Base-by-base conservation (phyloP, 2,113 vertebrate genomes). In the Dromas ardeola region DNA sequence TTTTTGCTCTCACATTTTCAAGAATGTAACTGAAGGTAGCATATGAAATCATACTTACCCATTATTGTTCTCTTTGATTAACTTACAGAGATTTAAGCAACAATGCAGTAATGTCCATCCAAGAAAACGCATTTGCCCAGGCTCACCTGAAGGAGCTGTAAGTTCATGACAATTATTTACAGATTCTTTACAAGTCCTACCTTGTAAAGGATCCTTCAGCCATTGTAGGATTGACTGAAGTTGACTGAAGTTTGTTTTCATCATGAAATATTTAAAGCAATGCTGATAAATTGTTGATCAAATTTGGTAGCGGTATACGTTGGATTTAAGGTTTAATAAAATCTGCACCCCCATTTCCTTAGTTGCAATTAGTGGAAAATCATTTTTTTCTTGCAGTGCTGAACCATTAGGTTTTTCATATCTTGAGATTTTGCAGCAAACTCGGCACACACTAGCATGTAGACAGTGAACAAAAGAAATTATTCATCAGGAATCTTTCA, bases 41-140 rank as follows among this genome's bases (percentile, higher is more conserved):
- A 1, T 40, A 9, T 83, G 43, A 71, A 92, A 73, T 66, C n/a
- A 38, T 13, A 8, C 29, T 56, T 53, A 78, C 19, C 30, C 20
- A 2, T 50, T 71, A 3, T n/a, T 80, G 25, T 50, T 86, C 85
- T 97, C 91, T 84, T 97, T 93, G 72, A 40, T 98, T 96, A 78
- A 87, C 95, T 98, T 98, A 11, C 94, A 99, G 98, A 73, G 98
- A 99, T 96, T 95, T 99, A 88, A 98, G 98, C 96, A 98, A 98
- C 96, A 99, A 99, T 92, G 98, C 98, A 90, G 96, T 99, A 32
- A 98, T 98, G 97, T 99, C 98, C 94, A 97, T 99, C 88, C 98
- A 99, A 96, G 98, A 98, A 97, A 97, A 98, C 92, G 98, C 98
- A 43, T 98, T 98, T 97, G 94, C 98, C 76, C 98, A 98, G 81